Evolutionary conservation across 2,888 invertebrate species (phyloP), one percentile per base, ranked within the genome.

Genomic region (Diadegma fenestrale): DNA sequence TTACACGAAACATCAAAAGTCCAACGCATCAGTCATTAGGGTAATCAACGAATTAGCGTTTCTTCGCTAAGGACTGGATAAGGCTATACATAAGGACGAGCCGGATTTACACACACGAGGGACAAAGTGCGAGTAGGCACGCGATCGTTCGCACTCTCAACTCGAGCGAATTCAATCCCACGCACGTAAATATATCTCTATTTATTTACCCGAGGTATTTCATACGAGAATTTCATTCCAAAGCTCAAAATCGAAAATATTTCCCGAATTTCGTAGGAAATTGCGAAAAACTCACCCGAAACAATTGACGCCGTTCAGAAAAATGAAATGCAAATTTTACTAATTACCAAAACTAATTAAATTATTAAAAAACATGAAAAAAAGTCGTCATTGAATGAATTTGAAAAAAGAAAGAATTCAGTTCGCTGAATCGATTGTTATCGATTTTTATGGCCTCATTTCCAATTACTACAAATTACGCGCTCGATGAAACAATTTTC

Each of bases 21-120:
- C 89, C 88, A 90, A 91, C 91, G n/a, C n/a, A n/a, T n/a, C n/a
- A 92, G 91, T 92, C 92, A 91, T 92, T 92, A 91, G 88, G 89
- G 90, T 91, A 92, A 92, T 92, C 92, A 91, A 91, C 90, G 89
- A 92, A 92, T 92, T 92, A 92, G 89, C 91, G 92, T 91, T 91
- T 91, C 90, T 91, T 89, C 90, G 89, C 90, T 90, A 90, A 91
- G 90, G 89, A 90, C 89, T 90, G 92, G 90, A 91, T 92, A 91
- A 91, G 91, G 90, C 89, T 71, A 37, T 79, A 71, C 79, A 66
- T 73, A 64, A 72, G 63, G 51, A 64, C 33, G 41, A 91, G 88
- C 88, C 90, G 88, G 90, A 91, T 90, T 90, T 89, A 58, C 82
- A 73, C 73, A 73, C 73, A 64, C 82, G 88, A 86, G 88, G 91